Evolutionary conservation across 2,888 invertebrate species (phyloP), one percentile per base, ranked within the genome.

Genomic region (Melanostoma mellinum): DNA sequence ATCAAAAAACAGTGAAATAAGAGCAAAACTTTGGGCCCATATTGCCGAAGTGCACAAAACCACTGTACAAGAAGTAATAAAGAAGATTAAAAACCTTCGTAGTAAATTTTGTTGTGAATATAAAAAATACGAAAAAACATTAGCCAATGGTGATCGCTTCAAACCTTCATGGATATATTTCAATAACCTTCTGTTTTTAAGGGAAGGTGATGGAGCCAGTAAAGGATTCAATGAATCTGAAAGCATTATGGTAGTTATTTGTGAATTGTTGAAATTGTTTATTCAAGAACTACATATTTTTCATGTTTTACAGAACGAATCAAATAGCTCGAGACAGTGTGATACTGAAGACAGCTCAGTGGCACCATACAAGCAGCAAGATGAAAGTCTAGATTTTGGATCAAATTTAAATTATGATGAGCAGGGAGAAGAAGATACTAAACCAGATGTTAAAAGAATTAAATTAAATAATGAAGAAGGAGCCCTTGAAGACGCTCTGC

Each of bases 91-190:
- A 20, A 1, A 10, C 8, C 3, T 61, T 4, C 42, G 20, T 8
- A 46, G 3, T 5, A 35, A 61, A 61, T 61, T 46, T 46, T 3
- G 3, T 8, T 9, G 2, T 5, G 61, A 61, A 61, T 3, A 2
- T 9, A 46, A 20, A 36, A 44, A 35, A 35, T 46, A 61, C 4
- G 32, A 46, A 35, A 2, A 20, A 46, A 20, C 8, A 0, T 32
- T 32, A 10, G 20, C 20, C 20, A 20, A 20, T 20, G 20, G 3
- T 35, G 35, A 46, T n/a, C 46, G 46, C 46, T 61, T 61, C 20
- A 2, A 61, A 61, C 10, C 32, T 35, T 46, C 61, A 10, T 61
- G 61, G 61, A 61, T 20, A n/a, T 61, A 20, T 20, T 61, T 61
- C 46, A 33, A 20, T 3, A 6, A 46, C 8, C 10, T 46, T 5